Base-by-base conservation (phyloP, 2,113 vertebrate species). In the Lepidothrix coronata region DNA sequence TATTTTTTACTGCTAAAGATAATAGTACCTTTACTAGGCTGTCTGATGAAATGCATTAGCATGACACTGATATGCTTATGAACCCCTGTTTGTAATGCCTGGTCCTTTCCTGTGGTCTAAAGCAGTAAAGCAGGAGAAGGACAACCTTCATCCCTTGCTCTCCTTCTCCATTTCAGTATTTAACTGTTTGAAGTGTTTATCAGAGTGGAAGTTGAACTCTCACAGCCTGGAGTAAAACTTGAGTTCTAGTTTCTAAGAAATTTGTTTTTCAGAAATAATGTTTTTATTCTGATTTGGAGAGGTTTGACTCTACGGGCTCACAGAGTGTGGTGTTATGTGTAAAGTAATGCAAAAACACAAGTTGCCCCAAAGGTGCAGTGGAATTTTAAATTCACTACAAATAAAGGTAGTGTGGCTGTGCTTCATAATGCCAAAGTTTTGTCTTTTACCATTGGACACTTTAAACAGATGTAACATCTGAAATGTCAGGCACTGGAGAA, bases 1-100 rank as follows among this genome's bases (percentile, higher is more conserved):
- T 88, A 62, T 62, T 95, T 95, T 65, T 90, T 92, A 66, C n/a
- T 77, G 37, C 41, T 84, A 83, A 66, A 92, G 81, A 55, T 55
- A 89, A 39, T 14, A 12, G 82, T 82, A 61, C 66, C 74, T 95
- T 88, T 82, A 39, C n/a, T 57, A 44, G 46, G 14, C 59, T 93
- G 73, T n/a, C 55, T 79, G 88, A 37, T 5, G 7, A 73, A 88
- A 77, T 24, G 33, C 39, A 37, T 75, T 68, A 52, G 27, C n/a
- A 11, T 54, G 51, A 77, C 65, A 77, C 74, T 49, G 12, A 13
- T 44, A 30, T 46, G 33, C 49, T 48, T 62, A 6, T 74, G 74
- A 75, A 14, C 37, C 19, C 14, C 37, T 72, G 0, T 44, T 88
- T 72, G 14, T 68, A 65, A 68, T 61, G 24, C 23, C 43, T 83